Evolutionary conservation across 1,140 invertebrate species (phyloP).

Genomic region (Gonioctena quinquepunctata): DNA sequence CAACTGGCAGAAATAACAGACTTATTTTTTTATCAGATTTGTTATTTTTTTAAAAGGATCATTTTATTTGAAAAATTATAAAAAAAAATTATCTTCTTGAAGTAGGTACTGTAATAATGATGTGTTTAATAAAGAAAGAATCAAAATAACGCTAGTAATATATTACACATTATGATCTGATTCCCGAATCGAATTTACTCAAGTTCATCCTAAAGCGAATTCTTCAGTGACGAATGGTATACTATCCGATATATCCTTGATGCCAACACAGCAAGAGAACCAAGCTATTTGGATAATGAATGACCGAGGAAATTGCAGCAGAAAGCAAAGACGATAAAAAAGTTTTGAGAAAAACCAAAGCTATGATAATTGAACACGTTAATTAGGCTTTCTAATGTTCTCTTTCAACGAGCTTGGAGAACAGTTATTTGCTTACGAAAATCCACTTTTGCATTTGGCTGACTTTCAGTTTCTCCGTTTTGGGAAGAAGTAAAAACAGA

Average conservation of each 20-base stretch:
- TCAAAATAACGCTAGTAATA: too few relatives aligned
- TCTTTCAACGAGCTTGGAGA: background rate
- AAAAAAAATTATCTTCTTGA: too few relatives aligned
- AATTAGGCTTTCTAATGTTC: constrained; percentile 3
- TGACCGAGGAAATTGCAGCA: background rate
- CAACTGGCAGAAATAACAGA: background rate
- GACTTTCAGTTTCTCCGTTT: constrained; percentile 6
- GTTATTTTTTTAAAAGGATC: too few relatives aligned
- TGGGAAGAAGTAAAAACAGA: background rate
- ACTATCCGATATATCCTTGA: background rate
- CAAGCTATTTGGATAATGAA: background rate
- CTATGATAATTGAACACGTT: constrained; percentile 13
- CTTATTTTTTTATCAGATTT: too few relatives aligned
- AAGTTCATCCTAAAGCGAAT: background rate
- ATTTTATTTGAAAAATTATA: too few relatives aligned
- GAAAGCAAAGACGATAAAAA: background rate
- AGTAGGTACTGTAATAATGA: too few relatives aligned
- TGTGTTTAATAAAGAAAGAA: too few relatives aligned
- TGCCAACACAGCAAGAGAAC: background rate
- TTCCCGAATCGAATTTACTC: background rate
- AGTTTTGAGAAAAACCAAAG: background rate
- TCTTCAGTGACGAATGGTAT: background rate
- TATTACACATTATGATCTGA: too few relatives aligned
- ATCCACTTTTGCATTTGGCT: constrained; percentile 7
- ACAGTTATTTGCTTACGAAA: constrained; percentile 7